These are phyloP conservation scores for Lasioglossum malachurum DNA, from an alignment of 2,888 invertebrate species.

Conservation along the genomic window DNA sequence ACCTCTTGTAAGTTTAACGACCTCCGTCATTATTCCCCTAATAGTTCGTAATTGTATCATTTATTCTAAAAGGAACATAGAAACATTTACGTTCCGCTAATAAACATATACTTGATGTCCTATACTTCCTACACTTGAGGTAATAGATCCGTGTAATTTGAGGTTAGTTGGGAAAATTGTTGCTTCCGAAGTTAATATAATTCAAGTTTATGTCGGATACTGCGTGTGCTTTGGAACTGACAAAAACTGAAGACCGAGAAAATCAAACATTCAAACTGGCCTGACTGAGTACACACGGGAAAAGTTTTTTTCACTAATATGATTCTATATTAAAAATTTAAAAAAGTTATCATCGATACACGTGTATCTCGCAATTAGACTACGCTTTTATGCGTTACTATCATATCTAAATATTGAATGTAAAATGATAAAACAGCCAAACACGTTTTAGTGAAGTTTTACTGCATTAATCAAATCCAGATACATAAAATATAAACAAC, in stretches of 20 bases:
- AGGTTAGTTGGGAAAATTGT: not conserved
- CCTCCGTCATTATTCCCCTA: conserved; percentile 13
- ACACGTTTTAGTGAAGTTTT: not conserved
- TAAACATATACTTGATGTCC: not conserved
- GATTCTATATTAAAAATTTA: too few species aligned
- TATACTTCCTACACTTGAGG: not conserved
- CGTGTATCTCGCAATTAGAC: not conserved
- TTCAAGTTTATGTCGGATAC: not conserved
- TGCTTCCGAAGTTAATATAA: not conserved
- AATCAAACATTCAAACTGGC: not conserved
- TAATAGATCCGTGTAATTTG: not conserved
- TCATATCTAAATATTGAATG: not conserved
- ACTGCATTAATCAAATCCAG: too few species aligned
- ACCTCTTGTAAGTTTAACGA: conserved; percentile 28
- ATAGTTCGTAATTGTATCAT: conserved; percentile 8
- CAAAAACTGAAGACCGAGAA: not conserved
- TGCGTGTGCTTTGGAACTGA: not conserved
- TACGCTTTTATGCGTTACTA: not conserved
- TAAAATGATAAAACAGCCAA: not conserved
- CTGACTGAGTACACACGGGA: too few species aligned
- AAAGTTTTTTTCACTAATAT: too few species aligned
- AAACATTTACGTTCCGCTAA: not conserved
- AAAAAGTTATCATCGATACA: too few species aligned
- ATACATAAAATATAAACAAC: not conserved
- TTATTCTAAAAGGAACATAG: not conserved